Percentiles rank a stretch among this genome's conserved stretches.
Evolutionary conservation across 2,113 vertebrate genomes (phyloP).

Genomic region (Illadopsis cleaveri): DNA sequence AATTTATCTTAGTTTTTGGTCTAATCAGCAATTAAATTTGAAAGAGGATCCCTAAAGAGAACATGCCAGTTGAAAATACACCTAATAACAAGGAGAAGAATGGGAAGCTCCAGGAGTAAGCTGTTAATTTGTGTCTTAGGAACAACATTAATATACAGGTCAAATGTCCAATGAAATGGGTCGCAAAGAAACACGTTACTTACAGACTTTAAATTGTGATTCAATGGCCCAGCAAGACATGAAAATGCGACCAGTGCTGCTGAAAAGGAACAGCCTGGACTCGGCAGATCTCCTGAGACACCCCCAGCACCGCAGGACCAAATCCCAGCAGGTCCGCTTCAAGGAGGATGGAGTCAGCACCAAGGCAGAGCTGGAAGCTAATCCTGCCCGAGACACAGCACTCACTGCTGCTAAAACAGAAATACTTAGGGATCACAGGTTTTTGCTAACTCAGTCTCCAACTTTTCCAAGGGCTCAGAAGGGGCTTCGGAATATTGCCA

Average conservation of each 20-base stretch:
- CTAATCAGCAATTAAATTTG: not conserved
- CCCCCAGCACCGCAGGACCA: slow-evolving; percentile 76
- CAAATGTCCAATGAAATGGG: slow-evolving; percentile 75
- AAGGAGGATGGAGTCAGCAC: slow-evolving; percentile 72
- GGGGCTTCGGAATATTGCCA: slow-evolving; percentile 74
- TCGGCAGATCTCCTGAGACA: slow-evolving; percentile 63
- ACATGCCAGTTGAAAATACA: slow-evolving; percentile 19
- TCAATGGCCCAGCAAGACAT: slow-evolving; percentile 75
- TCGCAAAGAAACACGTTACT: slow-evolving; percentile 58
- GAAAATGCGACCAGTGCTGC: slow-evolving; percentile 74
- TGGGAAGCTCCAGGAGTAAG: not conserved
- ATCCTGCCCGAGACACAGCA: not conserved
- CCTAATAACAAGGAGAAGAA: not conserved
- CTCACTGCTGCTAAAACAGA: not conserved
- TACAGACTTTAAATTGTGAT: slow-evolving; percentile 56
- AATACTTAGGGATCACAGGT: slow-evolving; percentile 8
- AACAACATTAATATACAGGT: not conserved
- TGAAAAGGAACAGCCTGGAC: slow-evolving; percentile 79
- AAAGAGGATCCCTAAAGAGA: not conserved
- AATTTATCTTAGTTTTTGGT: not conserved
- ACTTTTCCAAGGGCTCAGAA: slow-evolving; percentile 68
- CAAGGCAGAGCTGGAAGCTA: not conserved
- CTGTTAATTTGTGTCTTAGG: not conserved
- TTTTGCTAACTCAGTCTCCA: slow-evolving; percentile 57
- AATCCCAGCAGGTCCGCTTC: slow-evolving; percentile 83